Evolutionary conservation across 2,113 vertebrate species (phyloP).

Genomic region (Strigops habroptila): DNA sequence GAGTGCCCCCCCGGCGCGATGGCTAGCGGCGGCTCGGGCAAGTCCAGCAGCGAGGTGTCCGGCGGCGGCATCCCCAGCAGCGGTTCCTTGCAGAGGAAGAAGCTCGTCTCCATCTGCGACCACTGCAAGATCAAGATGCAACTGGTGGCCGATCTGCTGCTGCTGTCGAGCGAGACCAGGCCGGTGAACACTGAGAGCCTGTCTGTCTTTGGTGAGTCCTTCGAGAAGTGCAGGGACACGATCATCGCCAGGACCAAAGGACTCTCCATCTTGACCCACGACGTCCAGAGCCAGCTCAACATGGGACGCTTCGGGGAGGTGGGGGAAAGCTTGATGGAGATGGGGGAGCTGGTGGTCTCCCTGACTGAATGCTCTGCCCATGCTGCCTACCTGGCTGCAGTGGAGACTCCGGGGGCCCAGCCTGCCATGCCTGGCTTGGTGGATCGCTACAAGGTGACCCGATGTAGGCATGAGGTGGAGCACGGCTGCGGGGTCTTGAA

Average conservation of each 20-base stretch:
- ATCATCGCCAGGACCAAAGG: slow-evolving; percentile 97
- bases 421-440: slow-evolving; percentile 88
- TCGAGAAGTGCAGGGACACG: slow-evolving; percentile 96
- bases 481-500: slow-evolving; percentile 87
- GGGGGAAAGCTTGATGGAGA: slow-evolving; percentile 89
- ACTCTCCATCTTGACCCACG: slow-evolving; percentile 95
- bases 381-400: slow-evolving; percentile 90
- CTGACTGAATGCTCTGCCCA: slow-evolving; percentile 94
- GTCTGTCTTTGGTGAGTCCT: slow-evolving; percentile 84
- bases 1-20: slow-evolving; percentile 80
- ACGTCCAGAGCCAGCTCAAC: slow-evolving; percentile 98
- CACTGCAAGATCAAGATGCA: slow-evolving; percentile 97
- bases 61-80: slow-evolving; percentile 65
- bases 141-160: slow-evolving; percentile 96
- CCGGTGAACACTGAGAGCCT: slow-evolving; percentile 87
- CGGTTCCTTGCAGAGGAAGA: slow-evolving; percentile 85
- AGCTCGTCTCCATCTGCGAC: slow-evolving; percentile 89
- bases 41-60: slow-evolving; percentile 84
- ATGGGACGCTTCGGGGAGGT: slow-evolving; percentile 95
- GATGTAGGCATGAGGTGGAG: slow-evolving; percentile 95
- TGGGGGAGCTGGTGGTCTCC: slow-evolving; percentile 93
- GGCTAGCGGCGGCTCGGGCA: slow-evolving; percentile 92
- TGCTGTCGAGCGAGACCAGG: slow-evolving; percentile 94
- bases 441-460: slow-evolving; percentile 96
- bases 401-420: slow-evolving; percentile 88